Evolutionary conservation across 2,113 vertebrate species (phyloP).

Genomic region (Nesoenas mayeri): DNA sequence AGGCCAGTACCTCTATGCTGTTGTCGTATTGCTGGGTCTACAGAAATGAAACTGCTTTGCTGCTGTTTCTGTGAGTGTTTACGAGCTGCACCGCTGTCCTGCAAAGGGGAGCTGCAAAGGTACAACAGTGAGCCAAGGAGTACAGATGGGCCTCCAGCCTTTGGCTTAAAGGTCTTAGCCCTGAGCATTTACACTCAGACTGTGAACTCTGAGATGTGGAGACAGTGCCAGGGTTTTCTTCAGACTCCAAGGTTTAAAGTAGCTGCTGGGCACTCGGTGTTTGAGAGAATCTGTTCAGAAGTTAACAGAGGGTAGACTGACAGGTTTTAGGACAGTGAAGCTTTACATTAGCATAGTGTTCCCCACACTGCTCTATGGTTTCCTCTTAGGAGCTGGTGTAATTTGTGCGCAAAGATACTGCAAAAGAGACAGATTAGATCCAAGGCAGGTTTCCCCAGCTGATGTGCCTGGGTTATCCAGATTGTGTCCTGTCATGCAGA

Average conservation of each 20-base stretch:
- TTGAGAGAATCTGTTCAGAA: neutral
- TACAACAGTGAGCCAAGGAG: accelerated
- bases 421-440: neutral
- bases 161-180: neutral
- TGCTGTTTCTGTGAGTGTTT: accelerated
- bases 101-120: neutral
- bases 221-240: neutral
- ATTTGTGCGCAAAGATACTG: neutral
- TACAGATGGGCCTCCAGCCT: neutral
- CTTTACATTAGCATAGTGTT: neutral
- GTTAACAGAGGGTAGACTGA: accelerated
- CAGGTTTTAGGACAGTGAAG: neutral
- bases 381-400: neutral
- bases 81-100: neutral
- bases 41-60: neutral
- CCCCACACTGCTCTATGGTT: accelerated
- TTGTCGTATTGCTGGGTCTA: neutral
- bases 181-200: neutral
- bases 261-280: neutral
- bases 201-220: neutral
- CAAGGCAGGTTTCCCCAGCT: neutral
- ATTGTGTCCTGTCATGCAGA: neutral
- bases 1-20: neutral
- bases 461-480: neutral
- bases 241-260: neutral